Evolutionary conservation across 2,797 vertebrate genomes (phyloP).

Genomic region (Anolis apletophallus): DNA sequence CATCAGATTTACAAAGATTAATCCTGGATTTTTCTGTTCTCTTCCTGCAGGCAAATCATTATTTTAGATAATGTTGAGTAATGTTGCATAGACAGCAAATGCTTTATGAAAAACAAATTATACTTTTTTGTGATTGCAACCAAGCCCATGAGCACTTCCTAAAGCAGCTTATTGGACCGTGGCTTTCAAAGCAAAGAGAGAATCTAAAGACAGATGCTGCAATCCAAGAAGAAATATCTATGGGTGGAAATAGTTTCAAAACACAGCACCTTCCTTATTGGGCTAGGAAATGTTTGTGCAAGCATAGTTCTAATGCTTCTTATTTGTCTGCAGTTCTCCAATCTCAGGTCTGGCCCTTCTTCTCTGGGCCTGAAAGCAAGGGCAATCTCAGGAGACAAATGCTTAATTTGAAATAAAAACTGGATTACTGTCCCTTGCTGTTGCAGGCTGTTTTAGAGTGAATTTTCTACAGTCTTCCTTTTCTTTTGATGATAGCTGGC

Average conservation of each 20-base stretch:
- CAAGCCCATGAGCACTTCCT: not conserved
- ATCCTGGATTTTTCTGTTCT: constrained; percentile 12
- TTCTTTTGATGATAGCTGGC: no score
- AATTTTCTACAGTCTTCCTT: no score
- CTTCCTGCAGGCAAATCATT: not conserved
- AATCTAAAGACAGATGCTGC: not conserved
- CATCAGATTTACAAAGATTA: constrained; percentile 10
- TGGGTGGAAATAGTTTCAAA: not conserved
- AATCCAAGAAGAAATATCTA: not conserved
- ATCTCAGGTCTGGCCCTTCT: no score
- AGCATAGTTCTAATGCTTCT: no score
- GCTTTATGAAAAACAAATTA: not conserved
- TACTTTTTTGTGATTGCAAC: not conserved
- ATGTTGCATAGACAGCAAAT: not conserved
- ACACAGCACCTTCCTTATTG: no score
- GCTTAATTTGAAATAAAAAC: no score
- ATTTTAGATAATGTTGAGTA: not conserved
- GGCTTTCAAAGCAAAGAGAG: not conserved
- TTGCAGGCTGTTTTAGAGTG: no score
- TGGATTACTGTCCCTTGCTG: no score
- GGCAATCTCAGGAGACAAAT: no score
- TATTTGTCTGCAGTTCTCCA: no score
- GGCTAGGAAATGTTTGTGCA: not conserved
- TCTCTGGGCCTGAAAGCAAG: no score
- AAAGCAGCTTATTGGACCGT: not conserved